Base-by-base conservation (phyloP, 2,888 invertebrate genomes). In the Pyrocoelia pectoralis region DNA sequence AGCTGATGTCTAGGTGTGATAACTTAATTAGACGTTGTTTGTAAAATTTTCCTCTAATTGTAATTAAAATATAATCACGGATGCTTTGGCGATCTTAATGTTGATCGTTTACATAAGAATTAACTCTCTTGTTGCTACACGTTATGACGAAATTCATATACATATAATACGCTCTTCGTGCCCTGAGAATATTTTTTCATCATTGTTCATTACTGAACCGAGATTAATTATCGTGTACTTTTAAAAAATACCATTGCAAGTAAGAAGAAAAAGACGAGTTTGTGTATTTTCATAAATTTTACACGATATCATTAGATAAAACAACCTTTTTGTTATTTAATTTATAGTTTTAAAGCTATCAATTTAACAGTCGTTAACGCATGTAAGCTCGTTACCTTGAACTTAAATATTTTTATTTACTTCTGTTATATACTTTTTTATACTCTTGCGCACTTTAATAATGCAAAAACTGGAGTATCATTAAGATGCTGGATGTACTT, bases 361-460 rank as follows among this genome's bases (percentile, higher is more conserved):
- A 46, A 46, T 46, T 46, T 46, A 46, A 17, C 15, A 46, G 17
- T 46, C 46, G 46, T 46, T 46, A 46, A 46, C 46, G 17, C 46
- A 18, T 33, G n/a, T 15, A 17, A 33, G 17, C 18, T 46, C 15
- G n/a, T 46, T 46, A 46, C 46, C 46, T 46, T 15, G 46, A 46
- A 46, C 46, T 46, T 46, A 5, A 8, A 46, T 33, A 4, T 33
- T 33, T 24, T 3, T 33, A 33, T n/a, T 2, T 33, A 33, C 10
- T 33, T 33, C 33, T 33, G 8, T 33, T 33, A 33, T n/a, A 10
- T 33, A 33, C 33, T 33, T 33, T 33, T 33, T 33, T 10, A 33
- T 8, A 24, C 24, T 24, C 24, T 6, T 33, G 8, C n/a, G 8
- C 33, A 33, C n/a, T 8, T 33, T 33, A 8, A 33, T 33, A 24